Evolutionary conservation across 2,797 vertebrate species (phyloP), one percentile per base, ranked within the genome.

Genomic region (Buphagus erythrorhynchus): DNA sequence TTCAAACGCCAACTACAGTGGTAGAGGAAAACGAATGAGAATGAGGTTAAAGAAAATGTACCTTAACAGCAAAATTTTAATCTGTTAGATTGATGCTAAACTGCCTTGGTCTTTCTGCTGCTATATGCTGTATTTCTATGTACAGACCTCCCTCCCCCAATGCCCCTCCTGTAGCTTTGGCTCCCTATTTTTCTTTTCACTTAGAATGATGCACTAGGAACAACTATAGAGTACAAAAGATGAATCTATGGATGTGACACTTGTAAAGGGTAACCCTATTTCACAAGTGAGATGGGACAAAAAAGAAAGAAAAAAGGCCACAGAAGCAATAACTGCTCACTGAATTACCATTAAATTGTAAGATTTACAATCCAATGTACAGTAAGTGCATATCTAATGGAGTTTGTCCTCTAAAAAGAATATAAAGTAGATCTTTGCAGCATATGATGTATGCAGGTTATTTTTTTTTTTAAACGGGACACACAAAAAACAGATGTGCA

Each of bases 211-310:
- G 92, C 95, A 97, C 94, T 97, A 97, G 95, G 96, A 98, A 97
- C 95, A 97, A 97, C 97, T 96, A 97, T 96, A 96, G 95, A 98
- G 97, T 98, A 97, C 95, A 97, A 98, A 98, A 98, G 97, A 98
- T 98, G 98, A 98, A 98, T 98, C 98, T 98, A 97, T 95, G 97
- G 97, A 97, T 97, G 97, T 97, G 98, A 98, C 98, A 98, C 98
- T 98, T 98, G 97, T 96, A 98, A 98, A 98, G 98, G 98, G 98
- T 98, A 98, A 98, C 98, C 98, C 98, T 98, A 98, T 98, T 98
- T 98, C 98, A 98, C 98, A 97, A 97, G 97, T 98, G 97, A 97
- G 97, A 98, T 95, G 97, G 98, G 97, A 98, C 98, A 95, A 97
- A 98, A 97, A 97, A 97, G 96, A 97, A 97, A 96, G 97, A 98